phyloP scores from a whole-genome alignment of 2,113 vertebrate species.

The Epinephelus moara region DNA sequence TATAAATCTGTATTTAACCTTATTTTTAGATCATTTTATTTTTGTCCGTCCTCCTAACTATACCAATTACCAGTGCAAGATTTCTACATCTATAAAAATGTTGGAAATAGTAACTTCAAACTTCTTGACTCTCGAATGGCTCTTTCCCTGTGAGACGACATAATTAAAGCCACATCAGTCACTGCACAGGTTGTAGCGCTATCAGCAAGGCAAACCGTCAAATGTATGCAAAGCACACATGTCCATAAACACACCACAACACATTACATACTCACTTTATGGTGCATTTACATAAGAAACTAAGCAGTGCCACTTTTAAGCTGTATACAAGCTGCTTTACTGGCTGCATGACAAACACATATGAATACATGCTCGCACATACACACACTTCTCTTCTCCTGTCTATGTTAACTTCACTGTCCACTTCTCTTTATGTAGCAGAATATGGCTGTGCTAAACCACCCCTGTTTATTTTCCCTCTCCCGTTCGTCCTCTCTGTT shows the following conservation, averaged over 20 bases:
- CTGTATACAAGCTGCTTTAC: not conserved
- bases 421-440: not conserved
- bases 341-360: not conserved
- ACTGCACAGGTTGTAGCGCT: not conserved
- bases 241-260: constrained; percentile 20
- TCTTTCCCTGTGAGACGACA: not conserved
- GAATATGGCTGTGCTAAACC: constrained; percentile 7
- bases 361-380: not conserved
- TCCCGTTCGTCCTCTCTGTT: constrained; percentile 13
- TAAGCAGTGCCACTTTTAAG: not conserved
- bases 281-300: constrained; percentile 9
- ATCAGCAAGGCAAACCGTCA: not conserved
- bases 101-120: not conserved
- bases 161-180: constrained; percentile 3
- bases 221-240: constrained; percentile 25
- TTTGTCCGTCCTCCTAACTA: not conserved
- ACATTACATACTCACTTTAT: constrained; percentile 26
- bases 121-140: not conserved
- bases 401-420: not conserved
- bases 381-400: not conserved
- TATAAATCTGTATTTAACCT: not conserved
- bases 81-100: not conserved
- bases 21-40: not conserved
- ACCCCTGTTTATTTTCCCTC: not conserved
- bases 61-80: not conserved